Evolutionary conservation across 2,113 vertebrate species (phyloP), one percentile per base, ranked within the genome.

Genomic region (Aphelocoma coerulescens): DNA sequence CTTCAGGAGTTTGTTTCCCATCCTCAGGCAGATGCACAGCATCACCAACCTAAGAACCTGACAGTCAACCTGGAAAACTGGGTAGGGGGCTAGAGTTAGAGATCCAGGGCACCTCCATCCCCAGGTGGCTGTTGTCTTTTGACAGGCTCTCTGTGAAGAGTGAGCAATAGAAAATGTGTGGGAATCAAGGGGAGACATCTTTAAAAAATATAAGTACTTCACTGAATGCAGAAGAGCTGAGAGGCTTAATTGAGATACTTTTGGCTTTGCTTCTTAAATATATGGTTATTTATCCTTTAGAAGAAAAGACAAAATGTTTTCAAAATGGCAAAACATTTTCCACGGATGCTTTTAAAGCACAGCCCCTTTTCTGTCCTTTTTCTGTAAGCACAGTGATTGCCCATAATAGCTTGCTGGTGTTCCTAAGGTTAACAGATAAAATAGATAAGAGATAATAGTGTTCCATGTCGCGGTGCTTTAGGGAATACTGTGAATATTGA

Each of bases 361-460:
- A 63, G 39, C 21, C 16, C 24, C 12, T 80, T 94, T 80, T 58
- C 72, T 89, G 10, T 59, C 55, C 63, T 73, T 83, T 62, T 91
- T 73, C 55, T 90, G 33, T 54, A 83, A 76, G 91, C 59, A 33
- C 35, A 57, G 44, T 46, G 51, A 81, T 88, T 55, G 79, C 72
- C 68, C 13, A 2, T 84, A 86, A 84, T 81, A 84, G 88, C 85
- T 88, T 85, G 65, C 65, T 1, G 0, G 18, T 77, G 76, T 92
- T 96, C 55, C 85, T 61, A 10, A 88, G 86, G 85, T 94, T 96
- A 96, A 93, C 86, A 94, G 89, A 84, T 81, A 93, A 95, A 91
- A 83, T 83, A 88, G 87, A 17, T 89, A 86, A 84, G 67, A 91
- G 88, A 82, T 90, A 90, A 87, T 85, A 67, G 82, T 72, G 72